Evolutionary conservation across 2,113 vertebrate species (phyloP).

Genomic region (Rattus rattus): DNA sequence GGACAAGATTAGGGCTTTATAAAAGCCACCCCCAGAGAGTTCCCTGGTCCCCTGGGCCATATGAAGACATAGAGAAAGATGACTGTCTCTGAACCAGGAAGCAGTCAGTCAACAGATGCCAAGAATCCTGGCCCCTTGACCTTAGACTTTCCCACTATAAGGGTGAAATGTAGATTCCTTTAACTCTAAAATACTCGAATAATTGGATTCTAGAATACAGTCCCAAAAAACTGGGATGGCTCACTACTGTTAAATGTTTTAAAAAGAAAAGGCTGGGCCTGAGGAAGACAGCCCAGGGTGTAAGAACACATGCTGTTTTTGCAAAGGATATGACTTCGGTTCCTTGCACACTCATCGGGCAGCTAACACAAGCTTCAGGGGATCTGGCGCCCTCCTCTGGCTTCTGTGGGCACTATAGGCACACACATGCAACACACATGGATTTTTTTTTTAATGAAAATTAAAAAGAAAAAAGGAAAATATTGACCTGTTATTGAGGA

Average conservation of each 20-base stretch:
- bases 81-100: neutral
- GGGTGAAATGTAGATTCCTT: neutral
- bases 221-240: too few species aligned
- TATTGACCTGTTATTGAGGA: neutral
- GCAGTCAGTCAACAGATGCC: neutral
- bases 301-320: neutral
- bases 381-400: neutral
- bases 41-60: neutral
- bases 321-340: neutral
- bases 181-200: neutral
- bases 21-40: neutral
- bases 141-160: neutral
- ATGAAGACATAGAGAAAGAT: neutral
- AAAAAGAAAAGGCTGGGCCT: neutral
- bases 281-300: neutral
- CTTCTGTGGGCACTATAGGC: neutral
- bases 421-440: neutral
- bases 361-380: neutral
- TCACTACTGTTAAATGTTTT: neutral
- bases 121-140: neutral
- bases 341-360: neutral
- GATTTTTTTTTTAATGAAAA: neutral
- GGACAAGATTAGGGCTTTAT: too few species aligned
- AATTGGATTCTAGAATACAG: too few species aligned
- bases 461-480: neutral